Base-by-base conservation (phyloP, 2,888 invertebrate genomes). In the Anaspis maculata region DNA sequence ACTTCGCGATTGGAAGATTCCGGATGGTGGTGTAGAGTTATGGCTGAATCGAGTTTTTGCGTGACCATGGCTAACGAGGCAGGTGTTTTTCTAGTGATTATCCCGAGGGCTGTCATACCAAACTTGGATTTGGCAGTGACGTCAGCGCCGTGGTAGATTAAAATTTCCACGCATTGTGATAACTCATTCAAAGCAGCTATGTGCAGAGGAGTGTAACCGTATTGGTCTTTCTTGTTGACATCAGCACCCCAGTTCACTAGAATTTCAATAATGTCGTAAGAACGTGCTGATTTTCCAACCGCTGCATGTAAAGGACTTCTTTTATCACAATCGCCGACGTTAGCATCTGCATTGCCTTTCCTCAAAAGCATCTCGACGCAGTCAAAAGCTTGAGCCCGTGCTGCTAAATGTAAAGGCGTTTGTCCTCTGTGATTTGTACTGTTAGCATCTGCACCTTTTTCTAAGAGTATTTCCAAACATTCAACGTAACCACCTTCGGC, bases 101-200 rank as follows among this genome's bases (percentile, higher is more conserved):
- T 83, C 49, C 87, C 85, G 38, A 90, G 68, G 14, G 88, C 88
- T 5, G 86, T 84, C 59, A 86, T 83, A 36, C 89, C 88, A 53
- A 86, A 88, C 61, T 83, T 86, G 30, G 88, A 89, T 53, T 83
- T 79, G 2, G 87, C 84, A 9, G 87, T 88, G n/a, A 90, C 82
- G 68, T 90, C 89, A 28, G 88, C 88, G 3, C 88, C 89, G 57
- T 84, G 81, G 54, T 79, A 82, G 40, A 90, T 81, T 42, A 90
- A 66, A 45, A 86, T 78, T 59, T 88, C 86, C 1, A 89, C 89
- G 60, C 88, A 88, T 50, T 83, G 81, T 0, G 85, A 83, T 22
- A 88, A 69, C 21, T 89, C 89, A 57, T 89, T 89, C 6, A 89
- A 66, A 3, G 88, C 88, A 3, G 89, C 89, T 42, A 90, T 73